Percentiles rank a stretch among this genome's conserved stretches.
phyloP scores from a whole-genome alignment of 2,113 vertebrate species.

The Tupaia tana region DNA sequence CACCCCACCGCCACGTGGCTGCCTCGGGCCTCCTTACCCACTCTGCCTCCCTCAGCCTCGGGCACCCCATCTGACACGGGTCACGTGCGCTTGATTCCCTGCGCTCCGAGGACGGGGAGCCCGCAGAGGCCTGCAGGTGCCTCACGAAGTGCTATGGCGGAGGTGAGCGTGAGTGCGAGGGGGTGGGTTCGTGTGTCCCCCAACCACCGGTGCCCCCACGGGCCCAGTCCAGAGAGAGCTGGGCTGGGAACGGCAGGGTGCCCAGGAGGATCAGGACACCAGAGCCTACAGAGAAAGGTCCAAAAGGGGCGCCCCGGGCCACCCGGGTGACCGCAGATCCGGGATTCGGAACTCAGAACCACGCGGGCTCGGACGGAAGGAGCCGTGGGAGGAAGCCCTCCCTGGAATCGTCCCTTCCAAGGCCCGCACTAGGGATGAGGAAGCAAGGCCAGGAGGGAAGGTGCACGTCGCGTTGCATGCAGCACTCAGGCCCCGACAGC shows the following conservation, averaged over 20 bases:
- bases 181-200: background rate
- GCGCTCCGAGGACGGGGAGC: background rate
- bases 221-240: background rate
- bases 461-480: background rate
- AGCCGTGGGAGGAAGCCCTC: background rate
- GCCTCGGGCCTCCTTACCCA: background rate
- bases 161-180: no score
- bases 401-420: background rate
- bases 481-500: background rate
- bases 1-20: no score
- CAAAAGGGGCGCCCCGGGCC: background rate
- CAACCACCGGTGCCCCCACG: no score
- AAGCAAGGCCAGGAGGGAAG: background rate
- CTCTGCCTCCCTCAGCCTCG: background rate
- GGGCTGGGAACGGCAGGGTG: background rate
- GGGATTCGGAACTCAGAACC: background rate
- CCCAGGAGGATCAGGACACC: background rate
- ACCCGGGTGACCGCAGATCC: background rate
- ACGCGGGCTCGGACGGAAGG: accelerated
- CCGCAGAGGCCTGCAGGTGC: background rate
- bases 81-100: no score
- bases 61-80: background rate
- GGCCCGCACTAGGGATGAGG: accelerated
- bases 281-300: background rate
- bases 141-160: background rate